A percentile compares a stretch with the other conserved stretches of the same genome.
These are phyloP conservation scores for Ivindomyrus marchei DNA, from an alignment of 2,113 vertebrate genomes.

Conservation along the genomic window DNA sequence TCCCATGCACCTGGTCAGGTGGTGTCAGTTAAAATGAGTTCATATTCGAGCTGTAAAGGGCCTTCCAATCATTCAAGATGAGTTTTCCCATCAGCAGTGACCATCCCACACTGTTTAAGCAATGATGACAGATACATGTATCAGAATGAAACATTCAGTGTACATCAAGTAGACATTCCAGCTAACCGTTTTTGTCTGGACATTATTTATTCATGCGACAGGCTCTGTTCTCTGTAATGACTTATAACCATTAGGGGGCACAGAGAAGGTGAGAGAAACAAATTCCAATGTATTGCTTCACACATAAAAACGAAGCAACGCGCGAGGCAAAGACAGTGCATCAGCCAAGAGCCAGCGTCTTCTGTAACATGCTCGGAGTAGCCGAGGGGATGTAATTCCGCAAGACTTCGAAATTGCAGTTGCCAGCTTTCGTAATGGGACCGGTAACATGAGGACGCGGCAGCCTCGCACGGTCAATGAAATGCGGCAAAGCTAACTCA, in stretches of 20 bases:
- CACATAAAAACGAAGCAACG: too few species aligned
- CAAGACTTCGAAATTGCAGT: neutral
- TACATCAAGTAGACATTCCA: neutral
- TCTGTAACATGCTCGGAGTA: neutral
- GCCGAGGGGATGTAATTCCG: neutral
- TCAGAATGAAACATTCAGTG: neutral
- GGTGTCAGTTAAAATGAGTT: neutral
- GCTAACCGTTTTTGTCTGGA: neutral
- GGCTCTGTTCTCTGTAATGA: neutral
- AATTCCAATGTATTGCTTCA: neutral
- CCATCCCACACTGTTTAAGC: neutral
- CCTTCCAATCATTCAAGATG: neutral
- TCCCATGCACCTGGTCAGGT: slow-evolving; percentile 22
- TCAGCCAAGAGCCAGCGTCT: neutral
- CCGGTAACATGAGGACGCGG: neutral
- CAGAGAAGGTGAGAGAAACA: neutral
- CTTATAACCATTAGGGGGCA: neutral
- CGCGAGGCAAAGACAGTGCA: neutral
- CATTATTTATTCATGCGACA: neutral
- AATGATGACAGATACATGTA: neutral
- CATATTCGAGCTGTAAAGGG: neutral
- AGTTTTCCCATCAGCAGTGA: neutral
- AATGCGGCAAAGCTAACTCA: neutral
- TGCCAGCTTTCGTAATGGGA: neutral
- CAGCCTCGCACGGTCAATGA: neutral